Percentiles rank a stretch among this genome's conserved stretches.
Evolutionary conservation across 1,140 invertebrate species (phyloP).

Genomic region (Aphaenogaster floridana): DNA sequence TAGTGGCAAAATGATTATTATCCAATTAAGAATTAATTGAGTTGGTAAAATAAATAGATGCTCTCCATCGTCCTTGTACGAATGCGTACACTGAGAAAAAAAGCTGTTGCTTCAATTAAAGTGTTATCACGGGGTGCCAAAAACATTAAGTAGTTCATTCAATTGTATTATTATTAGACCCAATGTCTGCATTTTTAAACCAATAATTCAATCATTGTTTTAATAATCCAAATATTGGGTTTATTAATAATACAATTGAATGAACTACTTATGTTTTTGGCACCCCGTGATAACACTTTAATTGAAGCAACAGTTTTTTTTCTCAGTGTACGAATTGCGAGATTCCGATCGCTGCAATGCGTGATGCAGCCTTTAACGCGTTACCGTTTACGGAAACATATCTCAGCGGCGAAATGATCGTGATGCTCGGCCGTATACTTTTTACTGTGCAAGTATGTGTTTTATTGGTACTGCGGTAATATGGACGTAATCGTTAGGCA

Average conservation of each 20-base stretch:
- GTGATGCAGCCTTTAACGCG: background rate
- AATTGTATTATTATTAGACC: too few species aligned
- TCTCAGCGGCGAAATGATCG: slow-evolving; percentile 28
- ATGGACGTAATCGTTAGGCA: slow-evolving; percentile 31
- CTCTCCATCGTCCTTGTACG: too few species aligned
- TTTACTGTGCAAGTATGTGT: slow-evolving; percentile 27
- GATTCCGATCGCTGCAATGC: background rate
- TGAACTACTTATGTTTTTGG: too few species aligned
- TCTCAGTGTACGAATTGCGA: background rate
- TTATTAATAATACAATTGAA: too few species aligned
- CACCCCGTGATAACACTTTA: too few species aligned
- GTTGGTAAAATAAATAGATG: background rate
- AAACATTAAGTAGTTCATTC: too few species aligned
- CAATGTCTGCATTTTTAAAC: too few species aligned
- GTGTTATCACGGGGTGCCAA: too few species aligned
- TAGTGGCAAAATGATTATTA: background rate
- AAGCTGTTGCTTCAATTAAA: too few species aligned
- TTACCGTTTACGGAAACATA: slow-evolving; percentile 27
- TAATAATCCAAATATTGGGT: too few species aligned
- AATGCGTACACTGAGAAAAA: background rate
- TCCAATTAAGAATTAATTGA: background rate
- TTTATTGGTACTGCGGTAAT: slow-evolving; percentile 33
- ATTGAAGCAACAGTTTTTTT: too few species aligned
- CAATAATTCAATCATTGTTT: too few species aligned
- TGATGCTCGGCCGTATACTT: slow-evolving; percentile 26